Evolutionary conservation across 2,113 vertebrate genomes (phyloP).

Genomic region (Calidris pugnax): DNA sequence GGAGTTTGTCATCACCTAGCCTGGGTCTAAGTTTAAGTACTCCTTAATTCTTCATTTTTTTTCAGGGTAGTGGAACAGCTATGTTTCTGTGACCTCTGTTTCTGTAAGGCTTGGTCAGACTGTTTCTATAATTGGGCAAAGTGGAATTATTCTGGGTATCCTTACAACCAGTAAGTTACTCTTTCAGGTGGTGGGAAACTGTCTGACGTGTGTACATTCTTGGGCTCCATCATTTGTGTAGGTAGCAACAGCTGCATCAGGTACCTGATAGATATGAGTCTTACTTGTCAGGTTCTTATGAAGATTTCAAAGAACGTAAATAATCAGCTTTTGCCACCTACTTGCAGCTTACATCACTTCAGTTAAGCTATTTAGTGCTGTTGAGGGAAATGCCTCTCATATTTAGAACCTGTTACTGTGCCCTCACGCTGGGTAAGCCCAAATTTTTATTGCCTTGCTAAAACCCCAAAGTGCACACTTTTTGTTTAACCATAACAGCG

Average conservation of each 20-base stretch:
- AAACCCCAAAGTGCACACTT: neutral
- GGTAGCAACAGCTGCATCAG: neutral
- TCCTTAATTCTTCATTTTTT: neutral
- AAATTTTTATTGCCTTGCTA: neutral
- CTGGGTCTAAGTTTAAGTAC: neutral
- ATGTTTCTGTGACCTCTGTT: neutral
- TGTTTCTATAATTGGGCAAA: neutral
- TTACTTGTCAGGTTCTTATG: neutral
- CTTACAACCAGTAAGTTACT: neutral
- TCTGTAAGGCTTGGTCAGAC: neutral
- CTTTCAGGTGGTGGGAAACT: neutral
- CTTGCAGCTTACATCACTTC: neutral
- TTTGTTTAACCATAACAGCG: neutral
- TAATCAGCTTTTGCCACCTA: neutral
- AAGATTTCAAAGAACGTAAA: neutral
- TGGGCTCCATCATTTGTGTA: neutral
- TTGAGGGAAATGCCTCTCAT: neutral
- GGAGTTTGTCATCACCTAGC: neutral
- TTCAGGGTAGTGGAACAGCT: neutral
- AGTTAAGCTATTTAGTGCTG: neutral
- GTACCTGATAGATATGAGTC: neutral
- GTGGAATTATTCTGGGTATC: neutral
- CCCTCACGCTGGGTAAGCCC: rapidly evolving
- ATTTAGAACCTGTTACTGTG: neutral
- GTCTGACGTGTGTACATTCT: neutral